phyloP scores from a whole-genome alignment of 2,888 invertebrate species.

The Oligia latruncula region DNA sequence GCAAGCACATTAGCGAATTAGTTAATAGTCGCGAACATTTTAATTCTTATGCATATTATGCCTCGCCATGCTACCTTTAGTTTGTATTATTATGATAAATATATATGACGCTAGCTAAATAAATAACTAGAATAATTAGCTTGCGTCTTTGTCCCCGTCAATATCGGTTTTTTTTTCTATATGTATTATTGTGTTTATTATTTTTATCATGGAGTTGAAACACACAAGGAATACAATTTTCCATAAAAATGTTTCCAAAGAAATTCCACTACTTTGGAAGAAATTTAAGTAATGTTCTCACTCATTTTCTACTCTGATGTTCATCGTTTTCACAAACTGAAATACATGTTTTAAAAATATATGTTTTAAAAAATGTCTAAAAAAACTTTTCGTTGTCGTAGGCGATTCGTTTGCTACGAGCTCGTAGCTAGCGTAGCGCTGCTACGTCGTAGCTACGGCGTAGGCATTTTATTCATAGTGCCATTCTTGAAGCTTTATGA shows the following conservation, averaged over 20 bases:
- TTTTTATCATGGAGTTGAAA: not conserved
- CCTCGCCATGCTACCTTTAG: too few relatives aligned
- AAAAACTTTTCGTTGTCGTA: not conserved
- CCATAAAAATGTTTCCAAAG: not conserved
- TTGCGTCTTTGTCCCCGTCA: not conserved
- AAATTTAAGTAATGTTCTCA: not conserved
- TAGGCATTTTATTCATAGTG: not conserved
- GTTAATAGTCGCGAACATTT: not conserved
- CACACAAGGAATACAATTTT: not conserved
- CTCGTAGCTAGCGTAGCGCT: conserved; percentile 30
- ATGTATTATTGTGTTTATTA: not conserved
- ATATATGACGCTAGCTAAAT: not conserved
- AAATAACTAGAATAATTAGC: not conserved
- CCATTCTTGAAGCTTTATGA: too few relatives aligned
- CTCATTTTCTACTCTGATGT: not conserved
- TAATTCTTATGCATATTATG: not conserved
- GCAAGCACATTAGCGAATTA: not conserved
- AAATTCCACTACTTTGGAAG: not conserved
- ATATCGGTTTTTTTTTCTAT: not conserved
- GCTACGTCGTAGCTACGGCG: conserved; percentile 25
- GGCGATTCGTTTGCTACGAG: conserved; percentile 13
- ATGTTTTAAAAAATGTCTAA: not conserved
- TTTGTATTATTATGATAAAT: not conserved
- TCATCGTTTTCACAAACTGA: not conserved
- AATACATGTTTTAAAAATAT: not conserved